Conservation (phyloP, 2,113 vertebrate species). For the Scomber scombrus region DNA sequence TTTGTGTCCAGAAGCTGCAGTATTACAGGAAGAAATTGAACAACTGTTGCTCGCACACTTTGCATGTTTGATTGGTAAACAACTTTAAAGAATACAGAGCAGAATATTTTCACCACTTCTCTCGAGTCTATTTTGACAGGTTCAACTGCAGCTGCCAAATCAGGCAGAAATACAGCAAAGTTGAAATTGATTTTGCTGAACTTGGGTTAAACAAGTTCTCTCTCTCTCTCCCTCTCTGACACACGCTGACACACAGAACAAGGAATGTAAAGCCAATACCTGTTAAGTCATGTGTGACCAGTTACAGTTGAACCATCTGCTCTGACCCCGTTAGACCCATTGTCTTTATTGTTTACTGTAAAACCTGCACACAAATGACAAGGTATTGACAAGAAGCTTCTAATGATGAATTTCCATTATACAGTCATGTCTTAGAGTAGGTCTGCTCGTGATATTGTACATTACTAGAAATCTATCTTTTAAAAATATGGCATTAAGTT, state of each 20-base stretch:
- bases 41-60: neutral
- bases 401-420: neutral
- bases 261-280: constrained; percentile 46
- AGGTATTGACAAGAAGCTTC: neutral
- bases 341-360: constrained; percentile 37
- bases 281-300: constrained; percentile 67
- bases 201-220: neutral
- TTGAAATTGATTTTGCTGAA: constrained; percentile 2
- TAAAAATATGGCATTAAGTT: no score
- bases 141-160: neutral
- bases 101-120: neutral
- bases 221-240: neutral
- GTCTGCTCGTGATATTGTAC: neutral
- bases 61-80: neutral
- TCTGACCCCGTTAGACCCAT: constrained; percentile 59
- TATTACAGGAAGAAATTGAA: neutral
- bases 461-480: no score
- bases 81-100: no score
- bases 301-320: constrained; percentile 66
- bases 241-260: neutral
- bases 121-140: neutral
- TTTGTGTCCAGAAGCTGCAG: neutral
- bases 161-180: neutral
- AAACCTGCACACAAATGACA: neutral
- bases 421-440: neutral